Percentiles rank a stretch among this genome's conserved stretches.
Evolutionary conservation across 2,113 vertebrate genomes (phyloP).

Genomic region (Stigmatopora argus): DNA sequence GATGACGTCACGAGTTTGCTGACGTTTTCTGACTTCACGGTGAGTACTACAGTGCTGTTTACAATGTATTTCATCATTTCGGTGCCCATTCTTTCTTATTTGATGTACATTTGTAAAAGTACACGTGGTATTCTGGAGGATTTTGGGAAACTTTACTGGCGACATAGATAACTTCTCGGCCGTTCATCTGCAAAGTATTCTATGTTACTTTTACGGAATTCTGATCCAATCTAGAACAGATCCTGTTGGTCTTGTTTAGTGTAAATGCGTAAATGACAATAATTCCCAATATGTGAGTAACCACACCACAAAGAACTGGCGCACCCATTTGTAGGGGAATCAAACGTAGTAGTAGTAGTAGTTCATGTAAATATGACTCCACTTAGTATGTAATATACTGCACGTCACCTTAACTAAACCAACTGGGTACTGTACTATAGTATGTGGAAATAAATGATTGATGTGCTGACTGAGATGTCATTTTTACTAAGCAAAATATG

Average conservation of each 20-base stretch:
- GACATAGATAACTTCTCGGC: constrained; percentile 7
- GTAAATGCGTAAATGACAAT: neutral
- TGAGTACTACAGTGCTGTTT: neutral
- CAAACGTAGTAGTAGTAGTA: neutral
- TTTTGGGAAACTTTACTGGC: neutral
- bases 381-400: neutral
- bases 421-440: too few relatives aligned
- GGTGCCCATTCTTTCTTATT: too few relatives aligned
- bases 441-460: constrained; percentile 1
- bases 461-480: neutral
- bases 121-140: too few relatives aligned
- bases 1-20: constrained; percentile 17
- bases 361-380: neutral
- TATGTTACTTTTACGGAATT: neutral
- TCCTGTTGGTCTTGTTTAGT: neutral
- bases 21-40: constrained; percentile 2
- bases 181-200: neutral
- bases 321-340: constrained; percentile 24
- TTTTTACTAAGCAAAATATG: constrained; percentile 9
- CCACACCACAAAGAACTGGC: neutral
- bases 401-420: neutral
- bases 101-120: neutral
- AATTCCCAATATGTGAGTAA: constrained; percentile 6
- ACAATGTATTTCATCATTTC: too few relatives aligned
- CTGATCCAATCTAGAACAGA: neutral